Conservation (phyloP, 2,888 invertebrate species). For the Callyntrura sp. region DNA sequence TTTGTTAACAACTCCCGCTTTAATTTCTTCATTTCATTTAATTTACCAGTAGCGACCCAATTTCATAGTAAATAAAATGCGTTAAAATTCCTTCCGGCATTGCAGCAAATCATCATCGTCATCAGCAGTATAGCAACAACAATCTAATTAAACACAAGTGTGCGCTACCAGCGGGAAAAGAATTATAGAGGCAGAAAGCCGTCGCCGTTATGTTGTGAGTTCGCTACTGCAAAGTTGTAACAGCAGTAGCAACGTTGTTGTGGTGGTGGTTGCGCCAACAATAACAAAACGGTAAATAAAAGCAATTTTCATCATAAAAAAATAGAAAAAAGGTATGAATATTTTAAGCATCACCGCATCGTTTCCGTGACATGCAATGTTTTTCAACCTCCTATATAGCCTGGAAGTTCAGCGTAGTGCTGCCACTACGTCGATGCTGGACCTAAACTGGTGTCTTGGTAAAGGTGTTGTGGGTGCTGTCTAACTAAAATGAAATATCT, state of each 20-base stretch:
- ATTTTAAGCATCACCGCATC: conserved; percentile 62
- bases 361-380: conserved; percentile 60
- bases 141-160: conserved; percentile 56
- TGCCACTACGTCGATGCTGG: too few relatives aligned
- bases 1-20: neutral
- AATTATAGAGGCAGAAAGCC: neutral
- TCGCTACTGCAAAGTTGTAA: neutral
- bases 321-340: conserved; percentile 60
- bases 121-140: conserved; percentile 19
- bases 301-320: conserved; percentile 61
- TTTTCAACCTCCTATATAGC: neutral
- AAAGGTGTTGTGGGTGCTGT: neutral
- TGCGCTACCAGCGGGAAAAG: conserved; percentile 30
- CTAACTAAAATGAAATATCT: conserved; percentile 41
- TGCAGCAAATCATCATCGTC: conserved; percentile 17
- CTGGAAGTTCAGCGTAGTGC: too few relatives aligned
- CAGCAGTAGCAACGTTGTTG: conserved; percentile 18
- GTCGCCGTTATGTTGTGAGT: neutral
- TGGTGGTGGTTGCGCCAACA: too few relatives aligned
- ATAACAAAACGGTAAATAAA: conserved; percentile 39
- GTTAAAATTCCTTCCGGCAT: conserved; percentile 54
- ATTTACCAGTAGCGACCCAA: neutral
- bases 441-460: too few relatives aligned
- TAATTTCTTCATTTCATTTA: conserved; percentile 19
- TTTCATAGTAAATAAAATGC: neutral